phyloP scores from a whole-genome alignment of 2,888 invertebrate genomes.

The Argyresthia albistria region DNA sequence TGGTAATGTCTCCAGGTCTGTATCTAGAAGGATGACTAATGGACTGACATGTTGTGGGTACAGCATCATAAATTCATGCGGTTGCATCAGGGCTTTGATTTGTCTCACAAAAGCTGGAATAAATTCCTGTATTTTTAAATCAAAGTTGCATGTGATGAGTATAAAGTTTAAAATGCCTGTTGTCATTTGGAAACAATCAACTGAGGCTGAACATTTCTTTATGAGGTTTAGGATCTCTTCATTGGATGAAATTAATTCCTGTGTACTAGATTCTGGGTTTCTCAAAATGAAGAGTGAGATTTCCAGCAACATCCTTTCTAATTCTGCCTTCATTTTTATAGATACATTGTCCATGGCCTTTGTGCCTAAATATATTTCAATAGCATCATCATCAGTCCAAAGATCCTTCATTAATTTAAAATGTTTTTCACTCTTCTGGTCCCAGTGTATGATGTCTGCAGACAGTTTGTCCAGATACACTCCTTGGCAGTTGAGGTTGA shows the following conservation, averaged over 20 bases:
- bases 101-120: conserved; percentile 28
- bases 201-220: conserved; percentile 31
- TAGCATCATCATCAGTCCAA: conserved; percentile 24
- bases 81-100: conserved; percentile 25
- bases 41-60: conserved; percentile 33
- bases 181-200: conserved; percentile 48
- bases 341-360: conserved; percentile 29
- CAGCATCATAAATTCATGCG: conserved; percentile 22
- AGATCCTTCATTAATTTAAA: conserved; percentile 29
- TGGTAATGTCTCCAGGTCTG: conserved; percentile 27
- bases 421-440: conserved; percentile 20
- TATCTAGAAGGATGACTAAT: conserved; percentile 37
- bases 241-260: conserved; percentile 19
- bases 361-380: conserved; percentile 2
- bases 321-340: conserved; percentile 40
- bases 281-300: conserved; percentile 22
- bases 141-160: conserved; percentile 37
- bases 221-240: conserved; percentile 22
- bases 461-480: conserved; percentile 19
- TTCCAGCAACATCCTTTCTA: conserved; percentile 35
- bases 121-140: conserved; percentile 27
- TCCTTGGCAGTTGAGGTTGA: conserved; percentile 35
- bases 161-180: conserved; percentile 37
- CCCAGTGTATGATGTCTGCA: conserved; percentile 36
- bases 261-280: conserved; percentile 17